Conservation (phyloP, 2,888 invertebrate species). For the Cantharis rustica region DNA sequence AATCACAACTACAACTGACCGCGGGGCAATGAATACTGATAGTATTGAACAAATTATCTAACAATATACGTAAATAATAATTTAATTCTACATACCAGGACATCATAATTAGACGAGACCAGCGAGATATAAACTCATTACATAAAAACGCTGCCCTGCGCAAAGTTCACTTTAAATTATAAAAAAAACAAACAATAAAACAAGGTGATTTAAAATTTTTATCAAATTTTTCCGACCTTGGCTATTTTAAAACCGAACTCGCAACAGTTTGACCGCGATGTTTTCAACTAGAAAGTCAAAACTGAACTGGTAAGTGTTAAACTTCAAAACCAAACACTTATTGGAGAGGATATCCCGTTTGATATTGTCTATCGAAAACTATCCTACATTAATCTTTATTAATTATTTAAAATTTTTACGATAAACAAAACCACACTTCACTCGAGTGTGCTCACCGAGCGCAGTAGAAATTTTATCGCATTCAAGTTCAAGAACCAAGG, state of each 20-base stretch:
- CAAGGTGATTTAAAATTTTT: slow-evolving; percentile 6
- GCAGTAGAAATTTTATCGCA: background rate
- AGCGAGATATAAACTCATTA: slow-evolving; percentile 31
- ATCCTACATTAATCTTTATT: background rate
- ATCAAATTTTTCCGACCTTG: slow-evolving; percentile 16
- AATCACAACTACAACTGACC: background rate
- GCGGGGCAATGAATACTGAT: slow-evolving; percentile 8
- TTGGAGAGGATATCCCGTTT: background rate
- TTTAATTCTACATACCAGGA: slow-evolving; percentile 39
- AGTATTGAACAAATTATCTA: slow-evolving; percentile 29
- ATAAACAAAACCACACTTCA: background rate
- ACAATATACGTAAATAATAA: slow-evolving; percentile 29
- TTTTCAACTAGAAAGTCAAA: slow-evolving; percentile 27
- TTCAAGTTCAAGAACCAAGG: background rate
- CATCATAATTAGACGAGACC: slow-evolving; percentile 35
- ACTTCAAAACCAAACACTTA: slow-evolving; percentile 6
- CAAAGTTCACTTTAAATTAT: slow-evolving; percentile 30
- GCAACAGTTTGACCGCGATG: slow-evolving; percentile 9
- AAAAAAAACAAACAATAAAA: slow-evolving; percentile 11
- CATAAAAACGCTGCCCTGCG: slow-evolving; percentile 29
- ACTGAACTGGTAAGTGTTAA: slow-evolving; percentile 23
- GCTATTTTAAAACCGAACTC: slow-evolving; percentile 5
- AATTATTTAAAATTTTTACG: background rate
- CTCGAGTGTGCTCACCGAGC: background rate
- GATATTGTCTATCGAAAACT: background rate